A percentile compares a stretch with the other conserved stretches of the same genome.
These are phyloP conservation scores for Drosophila watanabei DNA, from an alignment of 1,140 invertebrate genomes.

Conservation along the genomic window DNA sequence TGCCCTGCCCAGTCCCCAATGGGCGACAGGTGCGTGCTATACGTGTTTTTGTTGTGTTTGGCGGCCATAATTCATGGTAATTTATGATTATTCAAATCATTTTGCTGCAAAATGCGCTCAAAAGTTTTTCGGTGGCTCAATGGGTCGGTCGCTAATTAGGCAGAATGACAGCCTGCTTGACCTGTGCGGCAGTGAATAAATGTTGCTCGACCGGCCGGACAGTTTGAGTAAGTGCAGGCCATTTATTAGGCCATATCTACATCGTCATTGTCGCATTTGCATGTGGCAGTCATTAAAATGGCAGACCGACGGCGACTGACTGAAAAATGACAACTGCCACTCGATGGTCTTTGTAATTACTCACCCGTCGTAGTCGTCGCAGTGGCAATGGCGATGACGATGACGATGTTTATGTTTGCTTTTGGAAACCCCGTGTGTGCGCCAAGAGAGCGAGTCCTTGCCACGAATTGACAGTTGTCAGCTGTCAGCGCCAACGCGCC, in stretches of 20 bases:
- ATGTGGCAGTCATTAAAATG: slow-evolving; percentile 71
- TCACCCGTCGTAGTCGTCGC: slow-evolving; percentile 30
- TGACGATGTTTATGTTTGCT: slow-evolving; percentile 54
- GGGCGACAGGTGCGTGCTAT: slow-evolving; percentile 52
- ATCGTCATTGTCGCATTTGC: slow-evolving; percentile 76
- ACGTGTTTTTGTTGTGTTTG: slow-evolving; percentile 15
- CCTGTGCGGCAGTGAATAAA: slow-evolving; percentile 59
- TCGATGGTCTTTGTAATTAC: slow-evolving; percentile 69
- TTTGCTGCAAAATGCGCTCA: slow-evolving; percentile 59
- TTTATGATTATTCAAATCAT: slow-evolving; percentile 79
- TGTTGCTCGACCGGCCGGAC: slow-evolving; percentile 5
- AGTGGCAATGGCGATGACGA: neutral
- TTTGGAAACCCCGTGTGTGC: slow-evolving; percentile 34
- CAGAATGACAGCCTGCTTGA: slow-evolving; percentile 67
- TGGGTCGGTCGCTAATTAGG: slow-evolving; percentile 59
- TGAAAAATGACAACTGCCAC: slow-evolving; percentile 79
- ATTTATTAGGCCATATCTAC: slow-evolving; percentile 72
- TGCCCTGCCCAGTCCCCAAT: neutral
- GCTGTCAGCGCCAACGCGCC: slow-evolving; percentile 33
- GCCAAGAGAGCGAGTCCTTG: slow-evolving; percentile 9
- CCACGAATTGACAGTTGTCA: slow-evolving; percentile 38
- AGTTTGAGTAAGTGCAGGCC: slow-evolving; percentile 67
- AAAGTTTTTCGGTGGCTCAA: slow-evolving; percentile 19
- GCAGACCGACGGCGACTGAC: slow-evolving; percentile 24
- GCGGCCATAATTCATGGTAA: slow-evolving; percentile 69